A percentile compares a stretch with the other conserved stretches of the same genome.
Evolutionary conservation across 2,888 invertebrate genomes (phyloP).

Genomic region (Myopa testacea): DNA sequence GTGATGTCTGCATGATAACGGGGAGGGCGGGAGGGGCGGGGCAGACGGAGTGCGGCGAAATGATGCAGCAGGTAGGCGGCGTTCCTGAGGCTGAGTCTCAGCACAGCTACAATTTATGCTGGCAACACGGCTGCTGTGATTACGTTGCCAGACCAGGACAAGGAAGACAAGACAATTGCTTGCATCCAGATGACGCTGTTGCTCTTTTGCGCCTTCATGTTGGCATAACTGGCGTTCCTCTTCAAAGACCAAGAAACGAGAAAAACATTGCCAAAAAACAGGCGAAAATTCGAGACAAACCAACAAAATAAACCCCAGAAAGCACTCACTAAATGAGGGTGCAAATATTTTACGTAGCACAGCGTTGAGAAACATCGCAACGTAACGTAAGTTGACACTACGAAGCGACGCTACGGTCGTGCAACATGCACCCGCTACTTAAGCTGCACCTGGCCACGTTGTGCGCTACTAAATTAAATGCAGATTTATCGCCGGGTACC

Average conservation of each 20-base stretch:
- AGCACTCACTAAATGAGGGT: neutral
- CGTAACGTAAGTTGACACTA: neutral
- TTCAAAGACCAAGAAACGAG: neutral
- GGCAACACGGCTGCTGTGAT: slow-evolving; percentile 25
- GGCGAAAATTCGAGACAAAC: too few relatives aligned
- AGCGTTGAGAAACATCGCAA: neutral
- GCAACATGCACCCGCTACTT: neutral
- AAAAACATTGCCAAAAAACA: too few relatives aligned
- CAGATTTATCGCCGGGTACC: slow-evolving; percentile 25
- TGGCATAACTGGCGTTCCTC: neutral
- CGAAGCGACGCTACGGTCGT: neutral
- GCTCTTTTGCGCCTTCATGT: neutral
- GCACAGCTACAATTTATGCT: slow-evolving; percentile 3
- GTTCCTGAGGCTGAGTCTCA: neutral
- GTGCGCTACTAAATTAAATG: slow-evolving; percentile 24
- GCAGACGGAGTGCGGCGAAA: neutral
- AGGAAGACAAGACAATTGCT: slow-evolving; percentile 1
- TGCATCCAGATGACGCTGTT: slow-evolving; percentile 26
- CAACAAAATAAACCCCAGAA: too few relatives aligned
- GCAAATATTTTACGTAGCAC: neutral
- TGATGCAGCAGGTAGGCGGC: neutral
- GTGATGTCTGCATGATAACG: slow-evolving; percentile 5
- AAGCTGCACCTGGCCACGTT: neutral
- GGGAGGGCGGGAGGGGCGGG: neutral
- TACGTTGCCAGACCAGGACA: slow-evolving; percentile 22